Evolutionary conservation across 2,888 invertebrate species (phyloP).

Genomic region (Ecliptopera silaceata): DNA sequence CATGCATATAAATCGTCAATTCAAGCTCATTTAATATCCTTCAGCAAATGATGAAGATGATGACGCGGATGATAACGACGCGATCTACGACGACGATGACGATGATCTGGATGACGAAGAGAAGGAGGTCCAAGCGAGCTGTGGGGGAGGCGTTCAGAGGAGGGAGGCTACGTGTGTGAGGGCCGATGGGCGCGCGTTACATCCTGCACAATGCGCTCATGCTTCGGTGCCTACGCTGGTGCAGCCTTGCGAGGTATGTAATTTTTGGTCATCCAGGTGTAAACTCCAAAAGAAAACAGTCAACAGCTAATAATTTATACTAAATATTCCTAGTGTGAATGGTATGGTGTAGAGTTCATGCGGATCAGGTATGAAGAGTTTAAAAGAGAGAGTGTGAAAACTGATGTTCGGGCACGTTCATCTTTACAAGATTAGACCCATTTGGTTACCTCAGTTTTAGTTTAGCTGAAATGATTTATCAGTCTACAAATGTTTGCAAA

Average conservation of each 20-base stretch:
- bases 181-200: constrained; percentile 72
- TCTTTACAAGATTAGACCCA: too few relatives aligned
- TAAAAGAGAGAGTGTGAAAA: too few relatives aligned
- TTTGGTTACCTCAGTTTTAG: too few relatives aligned
- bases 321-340: too few relatives aligned
- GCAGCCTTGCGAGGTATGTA: constrained; percentile 77
- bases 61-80: constrained; percentile 54
- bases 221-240: constrained; percentile 78
- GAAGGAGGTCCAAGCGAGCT: constrained; percentile 52
- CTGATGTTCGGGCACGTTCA: too few relatives aligned
- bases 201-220: constrained; percentile 76
- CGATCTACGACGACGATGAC: constrained; percentile 37
- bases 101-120: constrained; percentile 47
- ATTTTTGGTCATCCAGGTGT: not conserved
- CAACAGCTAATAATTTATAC: too few relatives aligned
- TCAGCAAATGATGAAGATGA: constrained; percentile 61
- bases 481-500: too few relatives aligned
- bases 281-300: not conserved
- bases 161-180: constrained; percentile 81
- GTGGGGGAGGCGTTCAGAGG: constrained; percentile 84
- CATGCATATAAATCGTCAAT: too few relatives aligned
- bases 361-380: too few relatives aligned
- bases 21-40: not conserved
- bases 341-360: too few relatives aligned
- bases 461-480: too few relatives aligned